A percentile compares a stretch with the other conserved stretches of the same genome.
phyloP scores from a whole-genome alignment of 1,140 invertebrate genomes.

The Drosophila insularis region DNA sequence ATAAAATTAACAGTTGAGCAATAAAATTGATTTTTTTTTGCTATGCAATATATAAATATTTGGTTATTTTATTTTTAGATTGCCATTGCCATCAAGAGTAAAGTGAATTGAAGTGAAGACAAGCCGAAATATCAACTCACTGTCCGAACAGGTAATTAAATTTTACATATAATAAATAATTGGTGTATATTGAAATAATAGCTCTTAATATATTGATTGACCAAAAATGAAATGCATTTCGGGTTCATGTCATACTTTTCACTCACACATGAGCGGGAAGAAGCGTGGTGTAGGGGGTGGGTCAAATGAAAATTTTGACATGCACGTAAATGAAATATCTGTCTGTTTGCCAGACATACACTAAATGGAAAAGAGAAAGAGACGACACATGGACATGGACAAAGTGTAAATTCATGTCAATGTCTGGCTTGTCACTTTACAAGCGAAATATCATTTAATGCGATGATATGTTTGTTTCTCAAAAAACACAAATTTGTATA shows the following conservation, averaged over 20 bases:
- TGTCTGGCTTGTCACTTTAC: conserved; percentile 57
- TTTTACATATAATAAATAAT: conserved; percentile 35
- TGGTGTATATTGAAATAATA: conserved; percentile 24
- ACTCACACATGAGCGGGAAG: not conserved
- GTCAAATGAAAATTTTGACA: conserved; percentile 37
- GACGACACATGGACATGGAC: not conserved
- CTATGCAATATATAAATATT: not conserved
- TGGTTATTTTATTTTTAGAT: conserved; percentile 39
- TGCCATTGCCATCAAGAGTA: conserved; percentile 23
- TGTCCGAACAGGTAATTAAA: conserved; percentile 60
- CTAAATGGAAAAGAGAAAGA: conserved; percentile 11
- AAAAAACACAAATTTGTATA: conserved; percentile 12
- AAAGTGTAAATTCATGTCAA: conserved; percentile 58
- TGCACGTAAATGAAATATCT: conserved; percentile 43
- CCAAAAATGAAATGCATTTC: conserved; percentile 26
- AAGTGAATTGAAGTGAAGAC: conserved; percentile 17
- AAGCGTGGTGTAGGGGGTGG: not conserved
- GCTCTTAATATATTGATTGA: conserved; percentile 11
- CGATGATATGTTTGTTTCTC: conserved; percentile 15
- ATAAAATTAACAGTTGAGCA: too few relatives aligned
- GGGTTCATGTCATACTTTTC: conserved; percentile 16
- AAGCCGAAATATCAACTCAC: conserved; percentile 29
- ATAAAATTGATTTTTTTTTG: conserved; percentile 9
- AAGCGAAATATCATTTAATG: conserved; percentile 62
- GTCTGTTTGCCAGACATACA: conserved; percentile 10